A percentile compares a stretch with the other conserved stretches of the same genome.
These are phyloP conservation scores for Hoplostethus atlanticus DNA, from an alignment of 2,797 vertebrate genomes.

Conservation along the genomic window DNA sequence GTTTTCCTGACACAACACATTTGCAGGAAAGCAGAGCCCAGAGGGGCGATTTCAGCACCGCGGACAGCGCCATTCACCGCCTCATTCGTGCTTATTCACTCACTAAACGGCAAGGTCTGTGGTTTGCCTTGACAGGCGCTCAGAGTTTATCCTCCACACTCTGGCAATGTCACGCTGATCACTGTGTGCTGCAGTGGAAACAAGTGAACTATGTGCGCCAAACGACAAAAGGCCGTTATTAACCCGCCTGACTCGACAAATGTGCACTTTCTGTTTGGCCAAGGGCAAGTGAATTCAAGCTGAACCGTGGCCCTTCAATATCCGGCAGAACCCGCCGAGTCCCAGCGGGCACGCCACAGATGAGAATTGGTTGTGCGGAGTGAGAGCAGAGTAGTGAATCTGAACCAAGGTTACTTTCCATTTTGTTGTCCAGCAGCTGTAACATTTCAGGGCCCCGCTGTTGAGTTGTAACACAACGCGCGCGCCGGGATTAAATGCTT, in stretches of 20 bases:
- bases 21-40: too few relatives aligned
- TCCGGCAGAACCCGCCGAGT: slow-evolving; percentile 39
- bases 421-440: slow-evolving; percentile 7
- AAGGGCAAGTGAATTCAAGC: slow-evolving; percentile 56
- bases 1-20: slow-evolving; percentile 2
- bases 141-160: slow-evolving; percentile 25
- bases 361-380: slow-evolving; percentile 27
- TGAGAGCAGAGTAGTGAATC: slow-evolving; percentile 1
- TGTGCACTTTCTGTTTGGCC: slow-evolving; percentile 34
- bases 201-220: not conserved
- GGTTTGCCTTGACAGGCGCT: not conserved
- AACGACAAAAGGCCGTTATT: not conserved
- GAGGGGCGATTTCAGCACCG: slow-evolving; percentile 65
- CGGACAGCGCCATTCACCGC: slow-evolving; percentile 59
- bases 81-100: too few relatives aligned
- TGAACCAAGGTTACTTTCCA: slow-evolving; percentile 5
- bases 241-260: slow-evolving; percentile 11
- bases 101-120: too few relatives aligned
- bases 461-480: not conserved
- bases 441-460: not conserved
- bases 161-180: not conserved
- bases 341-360: slow-evolving; percentile 31
- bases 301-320: slow-evolving; percentile 44
- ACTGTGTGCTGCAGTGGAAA: not conserved
- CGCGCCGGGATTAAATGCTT: slow-evolving; percentile 4